Conservation (phyloP, 1,140 invertebrate species). For the Oscheius sp. region DNA sequence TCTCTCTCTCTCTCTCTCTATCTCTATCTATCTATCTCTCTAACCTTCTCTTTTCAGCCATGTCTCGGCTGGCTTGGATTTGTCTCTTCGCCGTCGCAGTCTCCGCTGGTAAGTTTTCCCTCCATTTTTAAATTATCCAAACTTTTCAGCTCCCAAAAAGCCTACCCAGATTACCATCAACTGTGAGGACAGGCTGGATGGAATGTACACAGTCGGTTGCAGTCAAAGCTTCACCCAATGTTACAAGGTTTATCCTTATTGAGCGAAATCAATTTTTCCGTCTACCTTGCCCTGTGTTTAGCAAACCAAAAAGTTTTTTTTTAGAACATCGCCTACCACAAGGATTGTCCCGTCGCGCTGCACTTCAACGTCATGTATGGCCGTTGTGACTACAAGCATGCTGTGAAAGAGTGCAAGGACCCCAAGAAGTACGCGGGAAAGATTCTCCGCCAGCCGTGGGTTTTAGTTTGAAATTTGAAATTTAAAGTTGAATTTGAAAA, state of each 20-base stretch:
- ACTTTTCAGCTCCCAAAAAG: neutral
- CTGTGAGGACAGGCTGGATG: neutral
- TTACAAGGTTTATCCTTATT: neutral
- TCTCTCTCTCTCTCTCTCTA: neutral
- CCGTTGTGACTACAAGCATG: constrained; percentile 1
- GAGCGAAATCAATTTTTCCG: no score
- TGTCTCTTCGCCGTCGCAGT: neutral
- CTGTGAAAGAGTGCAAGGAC: neutral
- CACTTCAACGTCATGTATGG: neutral
- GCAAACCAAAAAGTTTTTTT: neutral
- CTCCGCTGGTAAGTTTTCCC: neutral
- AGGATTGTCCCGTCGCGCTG: constrained; percentile 4
- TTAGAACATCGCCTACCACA: neutral
- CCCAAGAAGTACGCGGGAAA: neutral
- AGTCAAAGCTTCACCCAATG: constrained; percentile 2
- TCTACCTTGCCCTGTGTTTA: neutral
- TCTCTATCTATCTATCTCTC: neutral
- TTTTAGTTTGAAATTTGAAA: neutral
- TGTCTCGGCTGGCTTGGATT: constrained; percentile 1
- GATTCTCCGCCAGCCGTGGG: neutral
- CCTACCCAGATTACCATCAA: neutral
- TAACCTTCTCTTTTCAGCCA: neutral
- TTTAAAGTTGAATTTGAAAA: neutral
- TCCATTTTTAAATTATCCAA: neutral
- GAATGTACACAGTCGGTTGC: neutral